phyloP scores from a whole-genome alignment of 2,888 invertebrate species.

The Coenonympha arcania region DNA sequence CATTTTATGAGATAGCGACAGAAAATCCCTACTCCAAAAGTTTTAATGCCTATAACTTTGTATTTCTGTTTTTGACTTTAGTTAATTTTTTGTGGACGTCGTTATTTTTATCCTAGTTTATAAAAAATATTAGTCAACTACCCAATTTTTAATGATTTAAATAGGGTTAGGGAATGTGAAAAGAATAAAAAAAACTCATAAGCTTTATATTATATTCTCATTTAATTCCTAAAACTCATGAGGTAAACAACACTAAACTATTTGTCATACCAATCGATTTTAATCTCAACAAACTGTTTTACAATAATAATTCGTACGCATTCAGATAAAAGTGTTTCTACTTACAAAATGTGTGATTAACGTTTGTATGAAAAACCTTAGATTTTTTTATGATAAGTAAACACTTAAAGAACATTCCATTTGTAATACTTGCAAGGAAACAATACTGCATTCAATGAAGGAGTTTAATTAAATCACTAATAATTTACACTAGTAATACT shows the following conservation, averaged over 20 bases:
- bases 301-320: slow-evolving; percentile 39
- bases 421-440: slow-evolving; percentile 41
- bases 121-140: no score
- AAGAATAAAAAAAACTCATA: slow-evolving; percentile 38
- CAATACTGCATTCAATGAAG: slow-evolving; percentile 42
- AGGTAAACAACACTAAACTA: slow-evolving; percentile 72
- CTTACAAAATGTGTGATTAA: slow-evolving; percentile 32
- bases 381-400: slow-evolving; percentile 21
- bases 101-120: no score
- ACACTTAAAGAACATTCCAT: slow-evolving; percentile 50
- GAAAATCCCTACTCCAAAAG: no score
- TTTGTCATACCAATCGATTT: slow-evolving; percentile 57
- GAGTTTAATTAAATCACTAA: slow-evolving; percentile 47
- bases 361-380: slow-evolving; percentile 24
- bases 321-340: slow-evolving; percentile 31
- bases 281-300: slow-evolving; percentile 46
- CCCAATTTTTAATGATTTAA: no score
- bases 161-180: background rate
- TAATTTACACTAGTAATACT: slow-evolving; percentile 64
- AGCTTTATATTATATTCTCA: slow-evolving; percentile 59
- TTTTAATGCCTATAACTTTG: no score
- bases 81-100: no score
- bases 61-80: no score
- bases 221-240: slow-evolving; percentile 73
- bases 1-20: no score